Evolutionary conservation across 1,140 invertebrate genomes (phyloP).

Genomic region (Saxidomus purpurata): DNA sequence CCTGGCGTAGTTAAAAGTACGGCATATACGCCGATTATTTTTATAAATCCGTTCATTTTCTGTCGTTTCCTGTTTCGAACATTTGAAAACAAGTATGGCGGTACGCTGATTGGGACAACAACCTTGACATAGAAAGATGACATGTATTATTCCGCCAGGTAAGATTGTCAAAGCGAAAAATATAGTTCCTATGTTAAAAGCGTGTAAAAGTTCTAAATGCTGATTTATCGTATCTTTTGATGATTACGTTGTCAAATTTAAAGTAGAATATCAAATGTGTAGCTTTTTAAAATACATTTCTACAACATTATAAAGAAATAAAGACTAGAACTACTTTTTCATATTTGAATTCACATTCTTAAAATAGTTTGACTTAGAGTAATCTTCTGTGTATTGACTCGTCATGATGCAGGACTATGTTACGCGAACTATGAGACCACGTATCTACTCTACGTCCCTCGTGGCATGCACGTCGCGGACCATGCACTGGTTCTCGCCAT

Average conservation of each 20-base stretch:
- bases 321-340: not conserved
- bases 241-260: no score
- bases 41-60: conserved; percentile 13
- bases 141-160: conserved; percentile 26
- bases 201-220: not conserved
- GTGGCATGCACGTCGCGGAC: no score
- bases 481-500: no score
- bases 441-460: no score
- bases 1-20: not conserved
- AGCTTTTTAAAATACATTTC: no score
- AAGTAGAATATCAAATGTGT: no score
- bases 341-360: conserved; percentile 30
- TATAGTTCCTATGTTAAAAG: not conserved
- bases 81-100: conserved; percentile 52
- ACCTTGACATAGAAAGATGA: conserved; percentile 21
- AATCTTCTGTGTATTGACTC: not conserved
- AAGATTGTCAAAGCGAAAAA: not conserved
- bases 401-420: not conserved
- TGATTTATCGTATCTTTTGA: no score
- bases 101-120: conserved; percentile 28
- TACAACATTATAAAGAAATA: no score
- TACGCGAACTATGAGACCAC: no score
- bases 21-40: not conserved
- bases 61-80: conserved; percentile 11
- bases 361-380: not conserved